phyloP scores from a whole-genome alignment of 2,113 vertebrate species.

The Micronycteris hirsuta region DNA sequence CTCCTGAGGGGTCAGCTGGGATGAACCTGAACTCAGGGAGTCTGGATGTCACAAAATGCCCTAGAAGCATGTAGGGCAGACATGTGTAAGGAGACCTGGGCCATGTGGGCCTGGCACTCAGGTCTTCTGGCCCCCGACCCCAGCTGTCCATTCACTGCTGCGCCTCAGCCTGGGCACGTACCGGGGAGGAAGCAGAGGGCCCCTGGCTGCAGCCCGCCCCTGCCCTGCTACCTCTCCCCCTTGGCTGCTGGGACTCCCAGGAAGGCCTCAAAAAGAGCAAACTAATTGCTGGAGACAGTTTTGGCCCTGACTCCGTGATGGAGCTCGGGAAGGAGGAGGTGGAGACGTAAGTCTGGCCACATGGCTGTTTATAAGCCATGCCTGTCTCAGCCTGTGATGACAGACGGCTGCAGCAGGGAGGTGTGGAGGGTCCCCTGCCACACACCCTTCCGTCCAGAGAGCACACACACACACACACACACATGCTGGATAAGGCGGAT shows the following conservation, averaged over 20 bases:
- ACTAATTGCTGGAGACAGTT: not conserved
- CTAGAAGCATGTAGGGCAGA: fast-evolving
- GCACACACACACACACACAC: not conserved
- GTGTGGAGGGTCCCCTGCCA: not conserved
- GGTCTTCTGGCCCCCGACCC: not conserved
- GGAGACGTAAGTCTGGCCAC: slow-evolving; percentile 28
- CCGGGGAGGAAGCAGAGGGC: not conserved
- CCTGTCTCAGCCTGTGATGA: not conserved
- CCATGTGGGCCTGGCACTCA: not conserved
- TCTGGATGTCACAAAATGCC: not conserved
- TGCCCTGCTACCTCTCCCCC: not conserved
- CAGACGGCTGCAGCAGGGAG: slow-evolving; percentile 16
- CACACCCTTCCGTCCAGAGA: not conserved
- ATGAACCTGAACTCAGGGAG: not conserved
- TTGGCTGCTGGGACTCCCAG: not conserved
- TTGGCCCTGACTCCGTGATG: not conserved
- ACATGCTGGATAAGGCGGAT: not conserved
- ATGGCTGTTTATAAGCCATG: not conserved
- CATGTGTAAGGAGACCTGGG: not conserved
- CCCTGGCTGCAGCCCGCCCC: not conserved
- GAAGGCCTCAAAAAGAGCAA: not conserved
- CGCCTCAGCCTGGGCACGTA: not conserved
- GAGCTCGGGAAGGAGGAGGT: not conserved
- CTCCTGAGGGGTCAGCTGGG: not conserved
- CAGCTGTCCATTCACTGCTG: not conserved